phyloP scores from a whole-genome alignment of 2,113 vertebrate genomes.

The Vicugna pacos region DNA sequence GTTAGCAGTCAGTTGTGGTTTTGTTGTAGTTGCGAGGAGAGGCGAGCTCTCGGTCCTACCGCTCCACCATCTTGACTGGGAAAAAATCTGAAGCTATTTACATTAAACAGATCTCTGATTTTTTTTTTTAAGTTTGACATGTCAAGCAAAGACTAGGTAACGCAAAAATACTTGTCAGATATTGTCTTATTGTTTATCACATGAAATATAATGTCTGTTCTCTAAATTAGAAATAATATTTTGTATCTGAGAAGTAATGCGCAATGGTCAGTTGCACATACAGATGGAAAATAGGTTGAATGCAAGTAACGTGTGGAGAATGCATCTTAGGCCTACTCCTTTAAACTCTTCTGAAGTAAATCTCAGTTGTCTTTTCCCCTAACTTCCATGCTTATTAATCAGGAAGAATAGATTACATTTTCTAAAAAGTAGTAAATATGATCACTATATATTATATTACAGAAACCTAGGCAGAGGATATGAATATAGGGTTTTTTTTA shows the following conservation, averaged over 20 bases:
- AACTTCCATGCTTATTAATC: not conserved
- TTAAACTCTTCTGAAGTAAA: slow-evolving; percentile 81
- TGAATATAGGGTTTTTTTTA: not conserved
- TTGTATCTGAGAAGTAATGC: not conserved
- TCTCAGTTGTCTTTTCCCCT: slow-evolving; percentile 50
- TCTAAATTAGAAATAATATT: not conserved
- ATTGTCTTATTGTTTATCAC: not conserved
- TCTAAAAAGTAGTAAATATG: not conserved
- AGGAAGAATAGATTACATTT: slow-evolving; percentile 16
- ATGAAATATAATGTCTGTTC: not conserved
- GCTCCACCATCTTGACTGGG: no score
- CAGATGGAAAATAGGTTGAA: slow-evolving; percentile 10
- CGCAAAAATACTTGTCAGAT: slow-evolving; percentile 30
- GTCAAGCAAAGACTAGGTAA: not conserved
- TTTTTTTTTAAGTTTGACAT: not conserved
- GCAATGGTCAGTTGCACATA: not conserved
- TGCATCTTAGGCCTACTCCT: slow-evolving; percentile 46
- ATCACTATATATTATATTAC: not conserved
- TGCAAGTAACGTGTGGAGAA: not conserved
- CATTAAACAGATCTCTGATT: not conserved
- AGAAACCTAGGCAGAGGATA: not conserved
- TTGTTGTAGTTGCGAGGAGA: no score
- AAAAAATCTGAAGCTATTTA: slow-evolving; percentile 25
- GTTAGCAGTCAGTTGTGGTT: no score
- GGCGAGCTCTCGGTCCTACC: no score